A percentile compares a stretch with the other conserved stretches of the same genome.
Conservation (phyloP, 2,797 vertebrate species). For the Sebastes hopkinsi region DNA sequence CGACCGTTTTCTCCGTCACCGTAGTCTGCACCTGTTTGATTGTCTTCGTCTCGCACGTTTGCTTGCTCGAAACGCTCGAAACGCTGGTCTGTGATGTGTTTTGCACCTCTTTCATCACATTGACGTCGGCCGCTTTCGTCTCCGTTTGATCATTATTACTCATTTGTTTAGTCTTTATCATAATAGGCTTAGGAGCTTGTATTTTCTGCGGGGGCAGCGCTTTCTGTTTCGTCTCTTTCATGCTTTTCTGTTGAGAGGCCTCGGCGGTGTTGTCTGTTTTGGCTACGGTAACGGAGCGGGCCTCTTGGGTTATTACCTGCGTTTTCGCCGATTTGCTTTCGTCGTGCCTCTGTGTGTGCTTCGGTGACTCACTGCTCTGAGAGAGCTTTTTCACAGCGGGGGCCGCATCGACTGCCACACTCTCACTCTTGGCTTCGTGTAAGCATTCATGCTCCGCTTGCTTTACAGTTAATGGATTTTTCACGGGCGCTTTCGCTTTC, state of each 20-base stretch:
- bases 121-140: constrained; percentile 47
- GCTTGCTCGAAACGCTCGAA: constrained; percentile 64
- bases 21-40: constrained; percentile 76
- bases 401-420: constrained; percentile 59
- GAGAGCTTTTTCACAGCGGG: constrained; percentile 79
- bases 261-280: constrained; percentile 67
- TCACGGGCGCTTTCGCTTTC: constrained; percentile 75
- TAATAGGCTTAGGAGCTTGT: constrained; percentile 63
- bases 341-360: constrained; percentile 66
- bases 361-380: constrained; percentile 72
- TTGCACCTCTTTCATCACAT: constrained; percentile 52
- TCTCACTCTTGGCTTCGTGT: constrained; percentile 66
- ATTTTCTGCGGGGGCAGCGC: constrained; percentile 55
- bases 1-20: constrained; percentile 65
- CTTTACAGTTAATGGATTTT: constrained; percentile 74
- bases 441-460: constrained; percentile 68
- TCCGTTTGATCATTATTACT: constrained; percentile 68
- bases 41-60: constrained; percentile 69
- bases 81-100: constrained; percentile 58
- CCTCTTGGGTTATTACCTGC: constrained; percentile 77
- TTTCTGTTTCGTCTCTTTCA: constrained; percentile 73
- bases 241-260: constrained; percentile 65
- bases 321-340: constrained; percentile 78
- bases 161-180: constrained; percentile 71
- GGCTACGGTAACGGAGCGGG: constrained; percentile 64